Conservation (phyloP, 2,797 vertebrate species). For the Clarias pachynema region DNA sequence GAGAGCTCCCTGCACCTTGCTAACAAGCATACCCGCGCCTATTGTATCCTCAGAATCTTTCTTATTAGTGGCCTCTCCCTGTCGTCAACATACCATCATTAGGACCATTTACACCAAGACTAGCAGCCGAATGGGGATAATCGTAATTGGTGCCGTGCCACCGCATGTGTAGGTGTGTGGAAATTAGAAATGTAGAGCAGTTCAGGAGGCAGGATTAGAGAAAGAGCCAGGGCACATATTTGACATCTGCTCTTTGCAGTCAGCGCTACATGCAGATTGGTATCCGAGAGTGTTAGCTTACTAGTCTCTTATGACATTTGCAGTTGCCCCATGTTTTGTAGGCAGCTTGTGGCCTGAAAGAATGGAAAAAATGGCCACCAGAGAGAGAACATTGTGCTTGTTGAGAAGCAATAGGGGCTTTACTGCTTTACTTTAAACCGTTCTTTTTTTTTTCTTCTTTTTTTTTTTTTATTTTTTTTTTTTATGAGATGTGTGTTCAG, state of each 20-base stretch:
- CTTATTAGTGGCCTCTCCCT: slow-evolving; percentile 36
- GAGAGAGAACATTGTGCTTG: background rate
- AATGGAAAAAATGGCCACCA: background rate
- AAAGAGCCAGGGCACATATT: slow-evolving; percentile 16
- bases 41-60: slow-evolving; percentile 40
- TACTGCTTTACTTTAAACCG: slow-evolving; percentile 7
- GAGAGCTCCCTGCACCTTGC: slow-evolving; percentile 47
- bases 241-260: slow-evolving; percentile 38
- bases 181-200: slow-evolving; percentile 32
- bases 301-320: slow-evolving; percentile 4
- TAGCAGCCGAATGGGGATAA: slow-evolving; percentile 23
- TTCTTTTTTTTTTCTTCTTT: background rate
- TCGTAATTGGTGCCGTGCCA: slow-evolving; percentile 16
- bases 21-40: slow-evolving; percentile 52
- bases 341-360: background rate
- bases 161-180: slow-evolving; percentile 19
- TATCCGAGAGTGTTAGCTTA: slow-evolving; percentile 10
- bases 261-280: slow-evolving; percentile 3
- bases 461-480: background rate
- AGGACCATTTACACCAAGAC: slow-evolving; percentile 35
- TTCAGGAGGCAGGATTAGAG: slow-evolving; percentile 37
- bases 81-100: slow-evolving; percentile 47
- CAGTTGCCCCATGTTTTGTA: background rate
- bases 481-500: slow-evolving; percentile 25
- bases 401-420: slow-evolving; percentile 12